phyloP scores from a whole-genome alignment of 1,140 invertebrate genomes.

The Paraescarpia echinospica region DNA sequence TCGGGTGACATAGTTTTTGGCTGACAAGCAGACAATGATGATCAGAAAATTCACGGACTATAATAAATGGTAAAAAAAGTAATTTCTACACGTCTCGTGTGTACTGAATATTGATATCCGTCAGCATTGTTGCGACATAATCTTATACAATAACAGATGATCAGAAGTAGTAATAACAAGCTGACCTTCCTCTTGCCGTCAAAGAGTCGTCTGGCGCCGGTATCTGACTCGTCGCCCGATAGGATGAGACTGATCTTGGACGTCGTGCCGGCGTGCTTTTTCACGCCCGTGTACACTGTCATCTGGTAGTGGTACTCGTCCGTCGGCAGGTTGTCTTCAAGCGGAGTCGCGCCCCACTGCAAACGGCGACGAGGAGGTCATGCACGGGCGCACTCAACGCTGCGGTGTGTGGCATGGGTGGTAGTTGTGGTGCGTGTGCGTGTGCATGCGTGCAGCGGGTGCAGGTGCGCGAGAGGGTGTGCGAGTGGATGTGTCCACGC shows the following conservation, averaged over 20 bases:
- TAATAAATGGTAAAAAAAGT: background rate
- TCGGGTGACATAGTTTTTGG: no score
- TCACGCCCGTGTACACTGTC: conserved; percentile 52
- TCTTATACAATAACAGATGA: background rate
- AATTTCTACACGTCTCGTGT: background rate
- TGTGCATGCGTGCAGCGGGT: no score
- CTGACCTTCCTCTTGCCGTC: conserved; percentile 52
- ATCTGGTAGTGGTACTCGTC: conserved; percentile 57
- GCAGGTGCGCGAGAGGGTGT: no score
- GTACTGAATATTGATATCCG: background rate
- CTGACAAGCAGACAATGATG: no score
- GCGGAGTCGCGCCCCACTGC: conserved; percentile 55
- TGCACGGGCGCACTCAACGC: background rate
- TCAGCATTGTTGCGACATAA: background rate
- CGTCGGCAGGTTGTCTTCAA: conserved; percentile 57
- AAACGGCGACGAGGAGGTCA: background rate
- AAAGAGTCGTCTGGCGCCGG: conserved; percentile 49
- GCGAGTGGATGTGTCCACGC: background rate
- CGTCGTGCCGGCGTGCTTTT: conserved; percentile 50
- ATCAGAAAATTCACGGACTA: no score
- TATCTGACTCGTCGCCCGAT: conserved; percentile 54
- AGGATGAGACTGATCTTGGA: conserved; percentile 55
- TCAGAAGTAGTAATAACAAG: background rate
- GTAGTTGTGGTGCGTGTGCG: no score
- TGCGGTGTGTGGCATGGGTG: no score